phyloP scores from a whole-genome alignment of 2,888 invertebrate genomes.

The Volucella bombylans region DNA sequence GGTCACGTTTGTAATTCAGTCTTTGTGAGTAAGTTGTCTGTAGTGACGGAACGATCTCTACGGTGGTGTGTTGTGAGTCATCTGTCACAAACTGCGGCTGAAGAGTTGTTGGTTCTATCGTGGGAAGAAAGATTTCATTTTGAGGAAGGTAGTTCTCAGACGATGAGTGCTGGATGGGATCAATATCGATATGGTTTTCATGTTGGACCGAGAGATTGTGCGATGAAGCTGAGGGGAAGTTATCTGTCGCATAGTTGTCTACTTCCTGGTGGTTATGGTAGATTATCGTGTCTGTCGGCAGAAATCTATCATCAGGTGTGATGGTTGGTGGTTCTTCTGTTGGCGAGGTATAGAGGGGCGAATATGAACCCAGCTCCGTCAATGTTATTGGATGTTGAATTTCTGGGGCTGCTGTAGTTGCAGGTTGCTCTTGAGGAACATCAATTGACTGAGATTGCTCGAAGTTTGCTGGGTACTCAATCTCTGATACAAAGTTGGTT shows the following conservation, averaged over 20 bases:
- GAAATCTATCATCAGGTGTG: constrained; percentile 41
- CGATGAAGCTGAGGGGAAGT: constrained; percentile 83
- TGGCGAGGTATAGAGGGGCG: constrained; percentile 31
- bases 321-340: constrained; percentile 16
- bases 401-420: constrained; percentile 42
- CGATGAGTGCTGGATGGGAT: constrained; percentile 59
- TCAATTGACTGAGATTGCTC: constrained; percentile 84
- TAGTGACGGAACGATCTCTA: constrained; percentile 70
- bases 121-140: constrained; percentile 49
- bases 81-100: constrained; percentile 59
- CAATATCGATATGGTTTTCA: constrained; percentile 68
- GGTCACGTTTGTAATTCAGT: constrained; percentile 72
- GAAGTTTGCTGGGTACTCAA: constrained; percentile 88
- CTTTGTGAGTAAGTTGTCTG: constrained; percentile 67
- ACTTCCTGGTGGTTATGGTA: constrained; percentile 78
- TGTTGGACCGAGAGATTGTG: constrained; percentile 72
- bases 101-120: constrained; percentile 56
- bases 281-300: constrained; percentile 80
- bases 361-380: constrained; percentile 60
- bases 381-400: constrained; percentile 48
- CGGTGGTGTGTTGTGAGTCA: constrained; percentile 46
- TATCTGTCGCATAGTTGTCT: constrained; percentile 82
- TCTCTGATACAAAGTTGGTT: constrained; percentile 87
- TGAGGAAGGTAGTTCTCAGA: constrained; percentile 63
- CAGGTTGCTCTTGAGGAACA: constrained; percentile 79